Conservation (phyloP, 35 echinoderm and acorn worm genomes). For the Ophioderma brevispina region DNA sequence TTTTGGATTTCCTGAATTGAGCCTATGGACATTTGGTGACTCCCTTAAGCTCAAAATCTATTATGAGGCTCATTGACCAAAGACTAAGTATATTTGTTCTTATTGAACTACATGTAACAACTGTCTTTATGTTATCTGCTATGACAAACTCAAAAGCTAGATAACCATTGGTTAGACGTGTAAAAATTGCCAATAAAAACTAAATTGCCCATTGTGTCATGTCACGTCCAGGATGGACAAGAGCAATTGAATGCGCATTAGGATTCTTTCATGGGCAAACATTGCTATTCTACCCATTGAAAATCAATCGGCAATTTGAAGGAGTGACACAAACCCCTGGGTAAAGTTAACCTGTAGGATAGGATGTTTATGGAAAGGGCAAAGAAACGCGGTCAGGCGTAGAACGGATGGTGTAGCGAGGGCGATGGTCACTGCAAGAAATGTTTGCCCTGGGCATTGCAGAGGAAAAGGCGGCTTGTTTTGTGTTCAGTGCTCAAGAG, state of each 20-base stretch:
- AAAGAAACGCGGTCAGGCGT: neutral
- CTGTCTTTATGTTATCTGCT: neutral
- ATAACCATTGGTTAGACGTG: neutral
- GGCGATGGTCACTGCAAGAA: neutral
- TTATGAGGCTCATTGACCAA: no score
- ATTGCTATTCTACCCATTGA: slow-evolving; percentile 6
- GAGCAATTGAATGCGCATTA: neutral
- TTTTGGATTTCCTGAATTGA: no score
- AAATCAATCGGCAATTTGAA: neutral
- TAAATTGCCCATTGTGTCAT: neutral
- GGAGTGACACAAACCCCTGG: neutral
- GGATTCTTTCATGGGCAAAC: neutral
- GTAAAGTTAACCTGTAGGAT: neutral
- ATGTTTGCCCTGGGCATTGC: slow-evolving; percentile 1
- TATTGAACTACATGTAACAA: neutral
- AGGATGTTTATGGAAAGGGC: neutral
- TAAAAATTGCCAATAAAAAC: neutral
- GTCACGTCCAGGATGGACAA: neutral
- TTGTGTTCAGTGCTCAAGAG: neutral
- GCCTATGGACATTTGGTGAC: no score
- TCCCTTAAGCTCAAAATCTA: no score
- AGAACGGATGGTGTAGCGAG: neutral
- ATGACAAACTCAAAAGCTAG: neutral
- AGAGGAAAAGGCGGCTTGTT: slow-evolving; percentile 4
- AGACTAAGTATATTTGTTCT: neutral